phyloP scores from a whole-genome alignment of 2,888 invertebrate genomes.

The Chymomyza fuscimana region DNA sequence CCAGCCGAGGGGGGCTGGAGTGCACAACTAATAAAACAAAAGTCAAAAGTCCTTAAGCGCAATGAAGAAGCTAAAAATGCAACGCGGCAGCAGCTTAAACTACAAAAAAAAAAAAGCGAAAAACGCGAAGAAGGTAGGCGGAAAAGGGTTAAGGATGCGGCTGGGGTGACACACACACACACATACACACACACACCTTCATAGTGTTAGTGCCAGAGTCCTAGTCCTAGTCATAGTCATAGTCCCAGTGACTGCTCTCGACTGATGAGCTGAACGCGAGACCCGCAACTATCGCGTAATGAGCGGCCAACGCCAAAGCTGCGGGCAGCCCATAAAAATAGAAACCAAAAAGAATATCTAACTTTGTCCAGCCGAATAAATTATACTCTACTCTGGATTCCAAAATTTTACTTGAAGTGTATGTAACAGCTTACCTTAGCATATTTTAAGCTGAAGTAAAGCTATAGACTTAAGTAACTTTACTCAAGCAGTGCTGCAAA shows the following conservation, averaged over 20 bases:
- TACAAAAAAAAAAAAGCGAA: conserved; percentile 53
- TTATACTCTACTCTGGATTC: not conserved
- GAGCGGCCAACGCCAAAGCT: conserved; percentile 59
- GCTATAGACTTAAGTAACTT: no score
- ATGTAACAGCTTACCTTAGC: no score
- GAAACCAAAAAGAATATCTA: conserved; percentile 41
- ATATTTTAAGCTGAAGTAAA: no score
- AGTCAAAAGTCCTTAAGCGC: conserved; percentile 78
- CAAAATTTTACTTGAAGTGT: not conserved
- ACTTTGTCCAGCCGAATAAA: conserved; percentile 13
- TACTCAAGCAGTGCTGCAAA: no score
- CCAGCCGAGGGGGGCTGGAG: conserved; percentile 20
- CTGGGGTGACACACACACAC: not conserved
- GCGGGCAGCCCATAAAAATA: conserved; percentile 62
- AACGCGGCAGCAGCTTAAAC: conserved; percentile 47
- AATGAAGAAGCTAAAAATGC: conserved; percentile 75
- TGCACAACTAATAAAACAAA: conserved; percentile 78
- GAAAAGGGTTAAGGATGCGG: conserved; percentile 1
- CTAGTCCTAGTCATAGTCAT: conserved; percentile 6
- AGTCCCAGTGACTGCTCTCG: conserved; percentile 44
- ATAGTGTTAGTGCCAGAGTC: not conserved
- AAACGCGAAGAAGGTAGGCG: conserved; percentile 9
- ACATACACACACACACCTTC: not conserved
- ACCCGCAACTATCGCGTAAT: conserved; percentile 60
- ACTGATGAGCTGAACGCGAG: conserved; percentile 23